These are phyloP conservation scores for Colletes latitarsis DNA, from an alignment of 1,140 invertebrate genomes.

Conservation along the genomic window DNA sequence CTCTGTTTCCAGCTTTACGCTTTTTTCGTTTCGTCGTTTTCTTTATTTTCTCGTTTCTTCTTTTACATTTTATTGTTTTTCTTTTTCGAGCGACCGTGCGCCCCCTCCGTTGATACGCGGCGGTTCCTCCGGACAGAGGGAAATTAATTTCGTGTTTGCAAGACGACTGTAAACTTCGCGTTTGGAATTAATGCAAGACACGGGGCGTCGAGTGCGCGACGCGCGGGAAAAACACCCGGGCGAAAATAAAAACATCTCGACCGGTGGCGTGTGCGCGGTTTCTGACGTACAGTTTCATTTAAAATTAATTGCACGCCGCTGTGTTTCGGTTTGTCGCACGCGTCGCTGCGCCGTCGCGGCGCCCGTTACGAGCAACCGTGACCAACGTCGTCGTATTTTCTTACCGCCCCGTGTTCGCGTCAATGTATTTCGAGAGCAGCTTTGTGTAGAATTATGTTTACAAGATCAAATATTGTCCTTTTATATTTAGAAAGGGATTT, in stretches of 20 bases:
- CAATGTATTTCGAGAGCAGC: no score
- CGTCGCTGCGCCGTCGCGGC: not conserved
- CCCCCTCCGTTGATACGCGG: not conserved
- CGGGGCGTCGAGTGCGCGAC: not conserved
- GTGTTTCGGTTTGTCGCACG: not conserved
- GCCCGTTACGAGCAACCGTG: no score
- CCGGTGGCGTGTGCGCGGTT: not conserved
- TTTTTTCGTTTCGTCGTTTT: constrained; percentile 1
- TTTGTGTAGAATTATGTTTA: no score
- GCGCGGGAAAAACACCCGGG: not conserved
- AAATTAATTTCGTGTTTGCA: constrained; percentile 44
- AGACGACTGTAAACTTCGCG: constrained; percentile 25
- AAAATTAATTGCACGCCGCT: constrained; percentile 25
- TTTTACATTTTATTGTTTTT: not conserved
- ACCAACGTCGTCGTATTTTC: no score
- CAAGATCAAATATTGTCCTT: no score
- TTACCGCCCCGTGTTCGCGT: no score
- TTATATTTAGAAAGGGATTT: no score
- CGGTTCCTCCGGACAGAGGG: not conserved
- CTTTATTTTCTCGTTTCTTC: not conserved
- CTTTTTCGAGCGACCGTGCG: not conserved
- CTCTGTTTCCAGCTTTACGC: constrained; percentile 11
- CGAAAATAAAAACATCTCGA: constrained; percentile 15
- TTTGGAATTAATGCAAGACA: constrained; percentile 29
- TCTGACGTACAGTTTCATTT: constrained; percentile 11